Conservation (phyloP, 2,113 vertebrate genomes). For the Coregonus clupeaformis region DNA sequence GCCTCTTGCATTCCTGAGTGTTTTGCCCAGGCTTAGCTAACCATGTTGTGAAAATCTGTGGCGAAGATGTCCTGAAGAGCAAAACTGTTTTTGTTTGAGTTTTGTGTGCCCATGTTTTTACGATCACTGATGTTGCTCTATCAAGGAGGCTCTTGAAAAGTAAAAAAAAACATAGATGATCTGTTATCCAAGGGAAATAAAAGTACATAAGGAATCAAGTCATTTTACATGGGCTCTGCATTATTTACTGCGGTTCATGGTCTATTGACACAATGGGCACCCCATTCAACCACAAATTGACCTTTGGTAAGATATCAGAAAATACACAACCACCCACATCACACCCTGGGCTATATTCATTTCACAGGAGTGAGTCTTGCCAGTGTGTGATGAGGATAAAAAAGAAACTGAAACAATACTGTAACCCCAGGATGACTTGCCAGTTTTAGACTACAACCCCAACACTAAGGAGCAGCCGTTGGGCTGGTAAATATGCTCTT, state of each 20-base stretch:
- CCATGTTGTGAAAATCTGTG: slow-evolving; percentile 6
- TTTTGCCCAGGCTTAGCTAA: slow-evolving; percentile 7
- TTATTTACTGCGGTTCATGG: not conserved
- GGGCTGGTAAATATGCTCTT: not conserved
- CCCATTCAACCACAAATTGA: not conserved
- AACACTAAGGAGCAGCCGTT: not conserved
- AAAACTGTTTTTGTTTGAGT: slow-evolving; percentile 7
- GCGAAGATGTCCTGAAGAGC: not conserved
- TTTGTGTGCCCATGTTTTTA: slow-evolving; percentile 1
- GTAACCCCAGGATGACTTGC: not conserved
- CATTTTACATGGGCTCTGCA: not conserved
- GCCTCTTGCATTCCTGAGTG: slow-evolving; percentile 13
- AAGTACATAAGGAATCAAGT: not conserved
- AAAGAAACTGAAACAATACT: not conserved
- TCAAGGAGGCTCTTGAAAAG: not conserved
- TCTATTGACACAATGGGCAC: not conserved
- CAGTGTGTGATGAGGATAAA: not conserved
- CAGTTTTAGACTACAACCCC: not conserved
- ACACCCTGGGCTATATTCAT: not conserved
- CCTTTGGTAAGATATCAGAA: not conserved
- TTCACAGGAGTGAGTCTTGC: not conserved
- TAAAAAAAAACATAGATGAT: not conserved
- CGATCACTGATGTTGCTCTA: slow-evolving; percentile 5
- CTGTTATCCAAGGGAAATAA: not conserved
- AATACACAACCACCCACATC: slow-evolving; percentile 3